Evolutionary conservation across 2,113 vertebrate species (phyloP), one percentile per base, ranked within the genome.

Genomic region (Rhabdornis inornatus): DNA sequence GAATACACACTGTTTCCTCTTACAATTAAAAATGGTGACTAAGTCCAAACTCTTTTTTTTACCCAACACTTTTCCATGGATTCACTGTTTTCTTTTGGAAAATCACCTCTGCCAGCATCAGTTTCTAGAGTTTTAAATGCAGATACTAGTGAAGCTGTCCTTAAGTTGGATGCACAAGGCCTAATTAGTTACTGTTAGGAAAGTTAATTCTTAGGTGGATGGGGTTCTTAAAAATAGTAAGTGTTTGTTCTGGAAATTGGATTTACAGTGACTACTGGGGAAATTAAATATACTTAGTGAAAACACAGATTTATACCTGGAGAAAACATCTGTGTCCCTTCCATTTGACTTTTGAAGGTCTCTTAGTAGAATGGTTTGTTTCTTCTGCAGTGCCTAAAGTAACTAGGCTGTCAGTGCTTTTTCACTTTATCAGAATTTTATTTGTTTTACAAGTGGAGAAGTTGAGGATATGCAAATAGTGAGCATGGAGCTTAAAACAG

Each of bases 161-260:
- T 85, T 57, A 53, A 40, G 56, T 39, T 68, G 60, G 66, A 52
- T 86, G 71, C 52, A 66, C 35, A 27, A 63, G 33, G 37, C 49
- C 53, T 76, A 84, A 85, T 77, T 70, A 80, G 56, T 9, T 74
- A 19, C 47, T 92, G 45, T 50, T 89, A 88, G 40, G 53, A 57
- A 86, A 88, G 40, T 60, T 79, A 92, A 90, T 93, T 92, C 83
- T 86, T 84, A 85, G 59, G 44, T 83, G 39, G 90, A 85, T 20
- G 21, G 39, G 30, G 21, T 69, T 92, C 85, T 94, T 85, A 76
- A 80, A 92, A 88, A 53, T 45, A 88, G 24, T 57, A 39, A 30
- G 44, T 52, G 30, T 92, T 92, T 86, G 19, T 45, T 72, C 59
- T 90, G 82, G 37, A 86, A 86, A 23, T 86, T 63, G 63, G 61